Evolutionary conservation across 2,888 invertebrate genomes (phyloP), one percentile per base, ranked within the genome.

Genomic region (Ophioninae sp.): DNA sequence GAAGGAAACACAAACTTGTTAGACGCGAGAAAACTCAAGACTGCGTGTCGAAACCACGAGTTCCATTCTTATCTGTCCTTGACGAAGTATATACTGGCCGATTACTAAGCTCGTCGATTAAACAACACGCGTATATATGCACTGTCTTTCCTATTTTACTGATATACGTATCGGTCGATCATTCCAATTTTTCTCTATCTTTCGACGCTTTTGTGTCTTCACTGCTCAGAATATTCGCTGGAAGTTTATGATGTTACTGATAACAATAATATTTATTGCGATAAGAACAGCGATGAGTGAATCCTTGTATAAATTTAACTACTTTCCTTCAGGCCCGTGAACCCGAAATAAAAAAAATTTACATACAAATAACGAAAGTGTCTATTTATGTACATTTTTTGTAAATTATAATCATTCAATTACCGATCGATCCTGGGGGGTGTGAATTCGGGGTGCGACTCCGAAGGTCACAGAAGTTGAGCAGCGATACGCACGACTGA

Each of bases 31-130:
- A 65, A 86, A 83, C 68, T 68, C 76, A 63, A 41, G 84, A 58
- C 22, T 65, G 76, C 91, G 90, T 91, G 76, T 90, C 88, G 91
- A 91, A 78, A 86, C 79, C 7, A 59, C 64, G 74, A 79, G 88
- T 89, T 89, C 91, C 91, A 92, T 91, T 92, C 90, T 92, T 91
- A 89, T 91, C 91, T 88, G 90, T 87, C 90, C 92, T 92, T 92
- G 89, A 61, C 20, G 37, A 73, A 30, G 67, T 56, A 59, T 64
- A 79, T 63, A 37, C 22, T 79, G 79, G 23, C 64, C 72, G 79
- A 79, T 79, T 79, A 71, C 63, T 64, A 71, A 78, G 59, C 59
- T 7, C 59, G 20, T 20, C 20, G 59, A 59, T 59, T 59, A 59
- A 20, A 59, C 20, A 59, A 22, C 59, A 8, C 6, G 22, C 59